Conservation (phyloP, 2,797 vertebrate genomes). For the Scomberomorus guttatus region DNA sequence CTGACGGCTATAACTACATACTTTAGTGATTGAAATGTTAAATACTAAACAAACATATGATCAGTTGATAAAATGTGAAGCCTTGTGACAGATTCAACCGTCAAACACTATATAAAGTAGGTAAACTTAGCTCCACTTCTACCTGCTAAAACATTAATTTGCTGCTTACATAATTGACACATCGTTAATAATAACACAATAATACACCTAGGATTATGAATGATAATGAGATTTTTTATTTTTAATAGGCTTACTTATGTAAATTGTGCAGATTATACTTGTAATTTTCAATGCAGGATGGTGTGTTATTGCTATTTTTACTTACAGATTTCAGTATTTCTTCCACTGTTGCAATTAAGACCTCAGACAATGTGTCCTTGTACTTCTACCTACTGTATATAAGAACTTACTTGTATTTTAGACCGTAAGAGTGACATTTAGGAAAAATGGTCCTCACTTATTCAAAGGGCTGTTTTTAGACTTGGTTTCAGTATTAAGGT, state of each 20-base stretch:
- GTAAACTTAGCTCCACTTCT: background rate
- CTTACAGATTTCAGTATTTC: too few species aligned
- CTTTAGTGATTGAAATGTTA: too few species aligned
- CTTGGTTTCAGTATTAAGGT: background rate
- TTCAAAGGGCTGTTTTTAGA: background rate
- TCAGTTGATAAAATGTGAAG: background rate
- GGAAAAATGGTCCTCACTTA: background rate
- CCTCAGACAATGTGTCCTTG: background rate
- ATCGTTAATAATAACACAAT: too few species aligned
- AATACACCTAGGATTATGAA: background rate
- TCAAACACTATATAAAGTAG: background rate
- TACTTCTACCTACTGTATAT: background rate
- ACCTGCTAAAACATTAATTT: background rate
- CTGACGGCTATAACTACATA: too few species aligned
- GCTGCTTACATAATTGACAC: background rate
- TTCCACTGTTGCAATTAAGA: background rate
- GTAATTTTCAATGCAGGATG: too few species aligned
- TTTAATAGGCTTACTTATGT: too few species aligned
- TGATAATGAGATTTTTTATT: too few species aligned
- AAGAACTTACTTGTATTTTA: background rate
- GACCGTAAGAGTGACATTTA: background rate
- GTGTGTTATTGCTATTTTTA: too few species aligned
- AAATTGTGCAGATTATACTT: too few species aligned
- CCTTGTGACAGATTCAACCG: background rate
- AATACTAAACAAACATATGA: too few species aligned